Conservation (phyloP, 30 jellyfish, hydroid and myxozoan species). For the Turritopsis dohrnii region DNA sequence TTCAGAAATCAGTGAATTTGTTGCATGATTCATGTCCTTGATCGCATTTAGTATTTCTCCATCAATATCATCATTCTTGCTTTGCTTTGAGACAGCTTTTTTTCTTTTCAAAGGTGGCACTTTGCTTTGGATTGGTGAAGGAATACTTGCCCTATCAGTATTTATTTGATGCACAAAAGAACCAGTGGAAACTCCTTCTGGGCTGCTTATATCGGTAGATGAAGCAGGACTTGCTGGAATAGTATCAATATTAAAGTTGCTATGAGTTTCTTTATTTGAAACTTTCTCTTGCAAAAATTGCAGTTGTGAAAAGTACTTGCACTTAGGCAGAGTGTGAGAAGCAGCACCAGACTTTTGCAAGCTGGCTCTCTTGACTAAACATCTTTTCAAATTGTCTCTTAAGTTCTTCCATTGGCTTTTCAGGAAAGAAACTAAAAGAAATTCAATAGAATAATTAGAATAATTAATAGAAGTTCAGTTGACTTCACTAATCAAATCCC, state of each 20-base stretch:
- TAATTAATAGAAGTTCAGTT: not conserved
- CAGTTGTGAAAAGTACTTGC: conserved; percentile 63
- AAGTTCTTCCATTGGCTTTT: conserved; percentile 53
- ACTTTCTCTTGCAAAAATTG: conserved; percentile 45
- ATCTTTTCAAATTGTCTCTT: conserved; percentile 45
- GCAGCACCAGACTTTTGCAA: conserved; percentile 66
- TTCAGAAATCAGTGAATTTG: not conserved
- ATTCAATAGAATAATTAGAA: not conserved
- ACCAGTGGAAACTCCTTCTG: conserved; percentile 16
- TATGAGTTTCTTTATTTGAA: conserved; percentile 35
- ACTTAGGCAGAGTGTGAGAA: conserved; percentile 55
- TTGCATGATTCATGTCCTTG: not conserved
- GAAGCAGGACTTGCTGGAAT: conserved; percentile 20
- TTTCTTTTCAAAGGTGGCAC: not conserved
- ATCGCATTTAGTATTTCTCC: conserved; percentile 9
- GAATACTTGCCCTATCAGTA: not conserved
- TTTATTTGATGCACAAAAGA: not conserved
- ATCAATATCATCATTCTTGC: not conserved
- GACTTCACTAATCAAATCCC: not conserved
- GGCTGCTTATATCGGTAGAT: conserved; percentile 22
- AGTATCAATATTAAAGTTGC: not conserved
- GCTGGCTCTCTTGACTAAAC: conserved; percentile 47
- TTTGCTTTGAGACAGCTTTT: not conserved
- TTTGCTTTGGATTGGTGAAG: not conserved
- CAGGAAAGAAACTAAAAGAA: conserved; percentile 39